Conservation (phyloP, 2,797 vertebrate species). For the Coregonus ussuriensis region DNA sequence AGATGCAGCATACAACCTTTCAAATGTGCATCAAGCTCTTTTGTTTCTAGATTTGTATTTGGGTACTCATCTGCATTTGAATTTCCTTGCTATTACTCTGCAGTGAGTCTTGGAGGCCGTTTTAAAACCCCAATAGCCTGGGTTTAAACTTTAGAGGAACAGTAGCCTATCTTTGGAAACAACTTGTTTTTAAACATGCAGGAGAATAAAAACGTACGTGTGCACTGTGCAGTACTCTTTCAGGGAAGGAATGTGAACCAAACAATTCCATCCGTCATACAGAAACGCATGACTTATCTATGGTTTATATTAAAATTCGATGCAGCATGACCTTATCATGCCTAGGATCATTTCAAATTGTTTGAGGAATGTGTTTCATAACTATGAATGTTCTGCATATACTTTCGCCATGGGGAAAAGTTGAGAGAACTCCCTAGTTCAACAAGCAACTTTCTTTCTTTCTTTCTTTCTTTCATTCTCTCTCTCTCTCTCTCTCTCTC, state of each 20-base stretch:
- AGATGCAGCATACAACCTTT: not conserved
- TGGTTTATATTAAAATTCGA: not conserved
- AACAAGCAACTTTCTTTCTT: constrained; percentile 8
- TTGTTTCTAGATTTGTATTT: not conserved
- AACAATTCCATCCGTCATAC: not conserved
- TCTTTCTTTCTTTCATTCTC: constrained; percentile 11
- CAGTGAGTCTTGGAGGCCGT: not conserved
- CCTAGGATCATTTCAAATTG: not conserved
- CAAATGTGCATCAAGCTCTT: not conserved
- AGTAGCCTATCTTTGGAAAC: too few species aligned
- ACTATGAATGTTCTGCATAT: not conserved
- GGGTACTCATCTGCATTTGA: not conserved
- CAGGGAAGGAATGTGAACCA: not conserved
- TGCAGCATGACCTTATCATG: not conserved
- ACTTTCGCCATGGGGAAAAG: not conserved
- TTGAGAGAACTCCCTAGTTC: not conserved
- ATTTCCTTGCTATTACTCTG: not conserved
- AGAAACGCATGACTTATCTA: not conserved
- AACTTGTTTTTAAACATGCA: too few species aligned
- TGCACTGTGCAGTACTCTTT: too few species aligned
- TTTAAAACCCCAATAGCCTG: not conserved
- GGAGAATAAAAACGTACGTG: too few species aligned
- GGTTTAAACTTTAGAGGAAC: too few species aligned
- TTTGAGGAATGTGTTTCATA: not conserved
- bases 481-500: constrained; percentile 20